These are phyloP conservation scores for Morinoia aosen DNA, from an alignment of 2,888 invertebrate species.

Conservation along the genomic window DNA sequence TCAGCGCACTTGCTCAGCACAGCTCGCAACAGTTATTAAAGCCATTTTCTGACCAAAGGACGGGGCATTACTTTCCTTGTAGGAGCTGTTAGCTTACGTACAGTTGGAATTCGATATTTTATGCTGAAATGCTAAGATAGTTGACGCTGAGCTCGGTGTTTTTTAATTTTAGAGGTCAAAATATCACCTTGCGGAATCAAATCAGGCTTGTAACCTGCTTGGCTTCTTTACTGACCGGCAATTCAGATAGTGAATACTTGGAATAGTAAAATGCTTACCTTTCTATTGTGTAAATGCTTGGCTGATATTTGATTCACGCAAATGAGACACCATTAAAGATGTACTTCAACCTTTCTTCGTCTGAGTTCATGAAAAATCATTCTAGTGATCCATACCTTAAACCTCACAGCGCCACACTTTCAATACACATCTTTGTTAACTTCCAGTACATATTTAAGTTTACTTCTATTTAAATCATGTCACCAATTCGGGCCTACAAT, in stretches of 20 bases:
- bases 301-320: neutral
- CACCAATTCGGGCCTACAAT: too few species aligned
- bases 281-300: neutral
- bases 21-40: neutral
- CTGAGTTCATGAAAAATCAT: too few species aligned
- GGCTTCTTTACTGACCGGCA: neutral
- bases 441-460: too few species aligned
- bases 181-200: too few species aligned
- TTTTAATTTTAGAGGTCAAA: neutral
- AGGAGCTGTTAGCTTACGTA: too few species aligned
- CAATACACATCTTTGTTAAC: too few species aligned
- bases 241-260: neutral
- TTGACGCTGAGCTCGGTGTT: neutral
- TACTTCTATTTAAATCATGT: too few species aligned
- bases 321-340: too few species aligned
- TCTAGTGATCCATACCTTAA: too few species aligned
- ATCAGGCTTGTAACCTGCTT: neutral
- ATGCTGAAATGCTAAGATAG: neutral
- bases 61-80: too few species aligned
- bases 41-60: neutral
- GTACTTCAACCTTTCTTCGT: too few species aligned
- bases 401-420: too few species aligned
- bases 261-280: neutral
- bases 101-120: neutral
- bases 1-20: neutral